Conservation (phyloP, 2,797 vertebrate species). For the Balearica regulorum region DNA sequence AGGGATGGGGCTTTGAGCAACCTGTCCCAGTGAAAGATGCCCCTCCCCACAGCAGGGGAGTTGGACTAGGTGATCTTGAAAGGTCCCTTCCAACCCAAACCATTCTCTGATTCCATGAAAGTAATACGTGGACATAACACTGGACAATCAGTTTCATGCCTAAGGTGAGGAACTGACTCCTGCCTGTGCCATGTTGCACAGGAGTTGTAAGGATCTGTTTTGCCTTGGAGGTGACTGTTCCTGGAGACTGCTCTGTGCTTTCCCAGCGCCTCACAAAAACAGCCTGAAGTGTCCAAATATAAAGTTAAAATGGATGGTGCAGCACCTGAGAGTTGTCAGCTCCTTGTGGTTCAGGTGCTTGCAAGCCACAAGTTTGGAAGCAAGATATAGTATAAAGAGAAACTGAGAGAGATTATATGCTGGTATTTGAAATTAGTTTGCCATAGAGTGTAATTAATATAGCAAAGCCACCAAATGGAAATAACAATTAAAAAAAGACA, state of each 20-base stretch:
- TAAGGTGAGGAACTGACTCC: background rate
- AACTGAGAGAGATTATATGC: background rate
- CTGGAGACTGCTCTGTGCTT: background rate
- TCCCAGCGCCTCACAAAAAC: background rate
- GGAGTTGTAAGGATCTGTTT: background rate
- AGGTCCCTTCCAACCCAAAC: background rate
- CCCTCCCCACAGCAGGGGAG: rapidly evolving
- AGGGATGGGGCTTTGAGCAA: background rate
- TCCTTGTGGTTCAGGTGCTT: background rate
- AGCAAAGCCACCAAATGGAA: background rate
- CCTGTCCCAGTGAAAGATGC: background rate
- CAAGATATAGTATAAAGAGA: background rate
- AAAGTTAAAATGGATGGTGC: background rate
- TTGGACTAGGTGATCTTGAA: background rate
- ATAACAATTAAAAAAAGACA: background rate
- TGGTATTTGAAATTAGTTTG: background rate
- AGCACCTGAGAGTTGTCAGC: background rate
- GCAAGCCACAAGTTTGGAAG: background rate
- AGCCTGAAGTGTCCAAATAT: background rate
- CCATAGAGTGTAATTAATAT: background rate
- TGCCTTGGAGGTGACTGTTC: background rate
- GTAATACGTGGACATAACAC: background rate
- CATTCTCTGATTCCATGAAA: background rate
- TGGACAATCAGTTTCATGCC: background rate
- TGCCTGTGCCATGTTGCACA: background rate